Conservation (phyloP, 2,888 invertebrate species). For the Ptychoptera albimana region DNA sequence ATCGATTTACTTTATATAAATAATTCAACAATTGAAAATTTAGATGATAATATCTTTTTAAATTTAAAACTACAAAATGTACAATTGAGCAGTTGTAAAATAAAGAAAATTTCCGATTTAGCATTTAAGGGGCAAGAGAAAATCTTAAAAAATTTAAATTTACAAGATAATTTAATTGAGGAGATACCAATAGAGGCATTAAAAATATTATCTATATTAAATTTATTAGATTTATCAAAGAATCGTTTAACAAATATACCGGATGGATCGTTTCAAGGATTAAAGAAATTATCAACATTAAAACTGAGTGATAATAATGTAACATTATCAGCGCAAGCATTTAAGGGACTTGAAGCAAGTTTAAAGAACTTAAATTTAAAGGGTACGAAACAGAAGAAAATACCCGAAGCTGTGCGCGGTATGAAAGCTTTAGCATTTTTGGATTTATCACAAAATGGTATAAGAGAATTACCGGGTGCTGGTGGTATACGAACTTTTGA, state of each 20-base stretch:
- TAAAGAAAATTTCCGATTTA: constrained; percentile 48
- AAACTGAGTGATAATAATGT: constrained; percentile 81
- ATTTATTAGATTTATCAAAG: constrained; percentile 68
- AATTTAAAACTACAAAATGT: constrained; percentile 63
- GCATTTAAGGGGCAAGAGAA: constrained; percentile 74
- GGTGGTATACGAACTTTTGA: constrained; percentile 53
- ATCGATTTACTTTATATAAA: constrained; percentile 78
- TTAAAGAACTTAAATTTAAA: constrained; percentile 81
- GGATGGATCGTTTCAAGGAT: constrained; percentile 57
- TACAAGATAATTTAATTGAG: constrained; percentile 66
- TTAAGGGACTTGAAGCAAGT: constrained; percentile 63
- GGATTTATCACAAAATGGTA: constrained; percentile 77
- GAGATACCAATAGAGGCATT: constrained; percentile 64
- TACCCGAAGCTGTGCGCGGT: constrained; percentile 65
- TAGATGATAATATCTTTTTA: constrained; percentile 50
- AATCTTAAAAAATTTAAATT: constrained; percentile 64
- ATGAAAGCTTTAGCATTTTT: constrained; percentile 69
- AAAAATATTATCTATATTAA: constrained; percentile 48
- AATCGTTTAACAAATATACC: constrained; percentile 58
- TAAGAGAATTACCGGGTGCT: constrained; percentile 61
- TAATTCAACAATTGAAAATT: constrained; percentile 59
- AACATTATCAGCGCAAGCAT: constrained; percentile 49
- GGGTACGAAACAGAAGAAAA: constrained; percentile 62
- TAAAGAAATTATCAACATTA: constrained; percentile 58
- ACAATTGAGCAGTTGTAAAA: constrained; percentile 70